phyloP scores from a whole-genome alignment of 2,113 vertebrate genomes.

The Bos javanicus region DNA sequence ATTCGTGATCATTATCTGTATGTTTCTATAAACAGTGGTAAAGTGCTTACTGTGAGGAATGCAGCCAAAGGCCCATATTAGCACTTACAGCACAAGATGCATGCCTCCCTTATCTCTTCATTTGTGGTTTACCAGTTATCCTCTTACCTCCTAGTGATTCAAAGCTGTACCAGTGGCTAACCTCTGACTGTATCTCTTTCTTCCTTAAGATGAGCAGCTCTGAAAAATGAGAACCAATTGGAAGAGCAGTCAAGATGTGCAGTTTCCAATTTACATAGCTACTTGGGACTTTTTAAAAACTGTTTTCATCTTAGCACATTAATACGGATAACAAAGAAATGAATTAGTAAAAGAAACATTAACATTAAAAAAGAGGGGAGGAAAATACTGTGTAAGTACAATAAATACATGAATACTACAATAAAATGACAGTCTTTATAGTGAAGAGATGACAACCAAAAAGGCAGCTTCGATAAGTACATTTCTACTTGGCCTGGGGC shows the following conservation, averaged over 20 bases:
- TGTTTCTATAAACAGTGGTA: not conserved
- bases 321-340: not conserved
- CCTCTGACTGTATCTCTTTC: not conserved
- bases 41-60: not conserved
- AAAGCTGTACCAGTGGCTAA: not conserved
- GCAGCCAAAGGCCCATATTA: not conserved
- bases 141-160: slow-evolving; percentile 36
- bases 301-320: not conserved
- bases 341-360: not conserved
- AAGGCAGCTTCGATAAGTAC: not conserved
- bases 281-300: not conserved
- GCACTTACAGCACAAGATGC: not conserved
- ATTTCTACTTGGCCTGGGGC: not conserved
- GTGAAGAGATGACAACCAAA: not conserved
- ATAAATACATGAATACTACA: not conserved
- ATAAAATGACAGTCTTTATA: not conserved
- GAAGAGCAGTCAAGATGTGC: not conserved
- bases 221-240: not conserved
- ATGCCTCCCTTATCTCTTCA: not conserved
- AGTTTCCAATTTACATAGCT: not conserved
- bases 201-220: not conserved
- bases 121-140: slow-evolving; percentile 11
- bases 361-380: not conserved
- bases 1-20: not conserved
- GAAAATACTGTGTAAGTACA: not conserved